Evolutionary conservation across 1,140 invertebrate genomes (phyloP).

Genomic region (Brachionus plicatilis): DNA sequence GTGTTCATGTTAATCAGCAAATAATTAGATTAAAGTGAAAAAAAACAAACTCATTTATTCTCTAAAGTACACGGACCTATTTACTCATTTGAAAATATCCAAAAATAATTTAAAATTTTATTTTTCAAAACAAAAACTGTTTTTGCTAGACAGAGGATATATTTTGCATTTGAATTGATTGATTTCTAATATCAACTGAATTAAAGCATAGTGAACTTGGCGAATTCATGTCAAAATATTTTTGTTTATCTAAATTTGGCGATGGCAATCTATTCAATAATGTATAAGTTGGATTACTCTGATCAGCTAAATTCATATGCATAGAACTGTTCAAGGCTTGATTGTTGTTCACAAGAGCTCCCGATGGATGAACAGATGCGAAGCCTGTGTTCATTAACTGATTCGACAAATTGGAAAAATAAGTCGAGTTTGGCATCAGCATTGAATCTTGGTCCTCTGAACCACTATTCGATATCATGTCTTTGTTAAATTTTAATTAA

Average conservation of each 20-base stretch:
- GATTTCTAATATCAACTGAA: neutral
- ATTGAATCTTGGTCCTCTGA: conserved; percentile 38
- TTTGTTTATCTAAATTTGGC: conserved; percentile 7
- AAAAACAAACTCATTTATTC: neutral
- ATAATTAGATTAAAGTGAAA: neutral
- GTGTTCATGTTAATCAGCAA: neutral
- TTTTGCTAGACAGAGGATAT: neutral
- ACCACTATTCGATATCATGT: conserved; percentile 28
- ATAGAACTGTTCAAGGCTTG: neutral
- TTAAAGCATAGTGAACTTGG: neutral
- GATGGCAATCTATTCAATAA: neutral
- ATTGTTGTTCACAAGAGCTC: neutral
- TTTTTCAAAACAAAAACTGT: neutral
- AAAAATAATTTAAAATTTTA: neutral
- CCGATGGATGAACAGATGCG: neutral
- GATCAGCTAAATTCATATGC: conserved; percentile 3
- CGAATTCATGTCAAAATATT: conserved; percentile 18
- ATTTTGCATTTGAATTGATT: conserved; percentile 17
- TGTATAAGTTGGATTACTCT: conserved; percentile 17
- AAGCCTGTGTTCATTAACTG: neutral
- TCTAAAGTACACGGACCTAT: neutral
- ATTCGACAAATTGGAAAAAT: conserved; percentile 7
- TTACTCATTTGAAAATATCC: neutral
- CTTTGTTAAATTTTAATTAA: neutral
- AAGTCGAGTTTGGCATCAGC: neutral